Evolutionary conservation across 2,113 vertebrate species (phyloP), one percentile per base, ranked within the genome.

Genomic region (Tragelaphus buxtoni): DNA sequence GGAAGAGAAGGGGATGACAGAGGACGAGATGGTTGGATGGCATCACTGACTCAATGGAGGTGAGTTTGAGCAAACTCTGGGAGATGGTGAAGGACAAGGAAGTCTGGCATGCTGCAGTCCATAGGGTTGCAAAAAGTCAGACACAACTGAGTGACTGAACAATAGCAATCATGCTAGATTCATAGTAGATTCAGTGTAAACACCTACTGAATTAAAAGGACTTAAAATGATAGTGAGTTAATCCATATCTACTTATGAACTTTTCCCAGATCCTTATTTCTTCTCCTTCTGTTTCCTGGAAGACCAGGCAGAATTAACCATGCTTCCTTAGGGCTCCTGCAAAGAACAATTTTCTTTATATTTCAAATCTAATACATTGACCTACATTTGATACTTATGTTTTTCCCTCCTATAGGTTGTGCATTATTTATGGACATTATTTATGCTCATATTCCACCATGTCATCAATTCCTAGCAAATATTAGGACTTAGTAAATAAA

Each of bases 391-490:
- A 88, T 30, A 74, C 22, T 74, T 74, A 45, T 47, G 4, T 61
- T 94, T 8, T 69, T 93, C 72, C 7, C 18, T 20, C 18, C 0
- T 49, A 20, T 42, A 92, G 11, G 13, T 79, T 77, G 47, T 93
- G 13, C 60, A 72, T 28, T 76, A 51, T 88, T 76, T 77, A 39
- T 51, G 24, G 12, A 93, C 3, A 35, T 91, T 93, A 35, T 69
- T 81, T 81, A 72, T 90, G 4, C 11, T 80, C 55, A 76, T 77
- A 28, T 76, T 96, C 49, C 7, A 90, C 9, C 61, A 63, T 92
- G 69, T 96, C 16, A 30, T 72, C 45, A 88, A 63, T 85, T 91
- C 20, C 77, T 90, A 87, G 74, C 72, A 91, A 96, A 58, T 74
- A 42, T 47, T 65, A 83, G 22, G 18, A 53, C 82, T 93, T 18